Percentiles rank a stretch among this genome's conserved stretches.
These are phyloP conservation scores for Leptinotarsa rubiginosa DNA, from an alignment of 2,888 invertebrate species.

Conservation along the genomic window DNA sequence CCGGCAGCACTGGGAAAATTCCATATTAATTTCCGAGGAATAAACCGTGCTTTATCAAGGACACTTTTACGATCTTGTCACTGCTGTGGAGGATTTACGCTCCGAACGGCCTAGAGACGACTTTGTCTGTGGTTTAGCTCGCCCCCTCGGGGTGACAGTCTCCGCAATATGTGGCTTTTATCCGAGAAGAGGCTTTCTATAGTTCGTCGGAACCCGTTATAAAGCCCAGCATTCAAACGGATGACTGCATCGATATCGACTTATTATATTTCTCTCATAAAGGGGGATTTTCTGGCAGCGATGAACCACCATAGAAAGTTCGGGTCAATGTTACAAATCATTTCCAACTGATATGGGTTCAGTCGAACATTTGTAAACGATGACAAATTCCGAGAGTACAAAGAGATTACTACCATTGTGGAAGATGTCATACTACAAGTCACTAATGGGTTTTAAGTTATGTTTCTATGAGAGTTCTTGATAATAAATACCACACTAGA, in stretches of 20 bases:
- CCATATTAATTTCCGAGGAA: conserved; percentile 2
- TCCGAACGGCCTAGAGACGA: conserved; percentile 8
- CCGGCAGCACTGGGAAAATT: background rate
- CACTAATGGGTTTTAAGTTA: too few species aligned
- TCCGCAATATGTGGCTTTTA: conserved; percentile 11
- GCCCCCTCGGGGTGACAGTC: conserved; percentile 10
- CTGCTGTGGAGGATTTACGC: background rate
- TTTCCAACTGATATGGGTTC: background rate
- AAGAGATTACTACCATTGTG: too few species aligned
- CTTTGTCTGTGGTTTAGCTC: conserved; percentile 3
- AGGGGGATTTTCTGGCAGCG: background rate
- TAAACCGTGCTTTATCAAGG: conserved; percentile 6
- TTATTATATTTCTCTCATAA: background rate
- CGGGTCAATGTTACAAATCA: background rate
- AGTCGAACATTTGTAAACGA: too few species aligned
- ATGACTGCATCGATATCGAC: conserved; percentile 2
- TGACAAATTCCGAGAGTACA: too few species aligned
- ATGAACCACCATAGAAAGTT: background rate
- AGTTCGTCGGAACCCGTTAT: background rate
- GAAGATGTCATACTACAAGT: too few species aligned
- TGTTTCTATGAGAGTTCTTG: too few species aligned
- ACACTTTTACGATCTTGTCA: conserved; percentile 13
- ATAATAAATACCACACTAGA: too few species aligned
- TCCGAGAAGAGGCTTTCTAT: conserved; percentile 6
- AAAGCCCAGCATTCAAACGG: background rate